Base-by-base conservation (phyloP, 2,797 vertebrate genomes). In the Poeciliopsis gracilis region DNA sequence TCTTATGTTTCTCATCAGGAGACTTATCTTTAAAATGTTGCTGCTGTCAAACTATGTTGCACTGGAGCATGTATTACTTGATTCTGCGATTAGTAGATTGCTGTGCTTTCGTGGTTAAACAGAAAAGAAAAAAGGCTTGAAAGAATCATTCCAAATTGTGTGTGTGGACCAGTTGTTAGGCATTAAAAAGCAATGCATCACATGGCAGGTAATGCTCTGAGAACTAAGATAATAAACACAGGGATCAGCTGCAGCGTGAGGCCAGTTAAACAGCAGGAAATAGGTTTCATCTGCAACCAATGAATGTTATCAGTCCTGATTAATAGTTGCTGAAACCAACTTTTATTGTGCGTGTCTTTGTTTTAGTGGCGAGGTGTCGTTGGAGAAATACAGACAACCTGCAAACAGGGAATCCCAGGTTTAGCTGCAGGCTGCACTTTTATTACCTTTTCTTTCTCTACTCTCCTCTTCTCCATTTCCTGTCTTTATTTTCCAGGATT, bases 251-350 rank as follows among this genome's bases (percentile, higher is more conserved):
- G 82, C 80, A 89, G 84, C 78, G 89, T 57, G n/a, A 87, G 82
- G 81, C 77, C 46, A 59, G 84, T 88, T 90, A 84, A 90, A 88
- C 23, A 38, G 33, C 80, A 93, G 93, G 89, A 94, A 95, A 94
- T 90, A 71, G 84, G 81, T 90, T 89, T 93, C 91, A 94, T 94
- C 86, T 95, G 93, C 82, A 90, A 73, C 87, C 91, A 92, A 87
- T 94, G 89, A 92, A 81, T 80, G 84, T 82, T 87, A 87, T 92
- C 85, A 84, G 55, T 86, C 85, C 90, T 94, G 90, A 94, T 94
- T 92, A 89, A 89, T 79, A 77, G 81, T 77, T 77, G 83, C 83
- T 91, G 81, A 92, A 91, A 91, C 71, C 74, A 36, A 81, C 30
- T 53, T n/a, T 67, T 46, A 84, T 78, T 78, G 49, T 77, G 38